phyloP scores from a whole-genome alignment of 2,113 vertebrate genomes.

The Furnarius figulus region DNA sequence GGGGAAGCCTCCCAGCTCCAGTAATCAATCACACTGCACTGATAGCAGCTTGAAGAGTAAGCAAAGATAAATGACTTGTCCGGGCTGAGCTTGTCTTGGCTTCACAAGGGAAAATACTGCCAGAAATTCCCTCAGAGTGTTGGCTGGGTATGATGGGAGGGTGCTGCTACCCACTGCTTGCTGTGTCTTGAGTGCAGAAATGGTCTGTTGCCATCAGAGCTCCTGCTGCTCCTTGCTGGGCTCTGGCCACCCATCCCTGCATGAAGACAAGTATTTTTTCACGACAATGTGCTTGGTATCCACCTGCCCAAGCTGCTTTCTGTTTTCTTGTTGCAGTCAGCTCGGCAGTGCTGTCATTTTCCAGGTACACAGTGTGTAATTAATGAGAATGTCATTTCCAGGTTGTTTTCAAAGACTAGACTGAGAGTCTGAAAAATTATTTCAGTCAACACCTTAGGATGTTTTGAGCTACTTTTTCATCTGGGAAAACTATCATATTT shows the following conservation, averaged over 20 bases:
- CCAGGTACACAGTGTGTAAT: not conserved
- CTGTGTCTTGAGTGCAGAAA: not conserved
- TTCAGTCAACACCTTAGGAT: not conserved
- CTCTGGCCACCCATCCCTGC: not conserved
- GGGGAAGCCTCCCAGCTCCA: not conserved
- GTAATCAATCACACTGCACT: not conserved
- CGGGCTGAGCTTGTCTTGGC: not conserved
- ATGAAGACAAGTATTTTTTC: not conserved
- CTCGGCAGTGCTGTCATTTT: not conserved
- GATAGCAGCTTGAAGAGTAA: not conserved
- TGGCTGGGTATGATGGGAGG: not conserved
- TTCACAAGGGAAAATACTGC: not conserved
- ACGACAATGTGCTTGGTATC: not conserved
- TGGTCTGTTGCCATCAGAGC: not conserved
- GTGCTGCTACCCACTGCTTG: not conserved
- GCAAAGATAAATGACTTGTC: not conserved
- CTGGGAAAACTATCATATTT: not conserved
- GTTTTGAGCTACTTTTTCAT: not conserved
- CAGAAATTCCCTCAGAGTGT: not conserved
- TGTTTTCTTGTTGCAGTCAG: not conserved
- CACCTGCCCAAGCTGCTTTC: not conserved
- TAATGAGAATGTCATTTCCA: constrained; percentile 26
- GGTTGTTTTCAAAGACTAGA: not conserved
- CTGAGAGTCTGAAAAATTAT: not conserved
- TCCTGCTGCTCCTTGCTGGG: not conserved